A percentile compares a stretch with the other conserved stretches of the same genome.
These are phyloP conservation scores for Scaptomyza flava DNA, from an alignment of 2,888 invertebrate species.

Conservation along the genomic window DNA sequence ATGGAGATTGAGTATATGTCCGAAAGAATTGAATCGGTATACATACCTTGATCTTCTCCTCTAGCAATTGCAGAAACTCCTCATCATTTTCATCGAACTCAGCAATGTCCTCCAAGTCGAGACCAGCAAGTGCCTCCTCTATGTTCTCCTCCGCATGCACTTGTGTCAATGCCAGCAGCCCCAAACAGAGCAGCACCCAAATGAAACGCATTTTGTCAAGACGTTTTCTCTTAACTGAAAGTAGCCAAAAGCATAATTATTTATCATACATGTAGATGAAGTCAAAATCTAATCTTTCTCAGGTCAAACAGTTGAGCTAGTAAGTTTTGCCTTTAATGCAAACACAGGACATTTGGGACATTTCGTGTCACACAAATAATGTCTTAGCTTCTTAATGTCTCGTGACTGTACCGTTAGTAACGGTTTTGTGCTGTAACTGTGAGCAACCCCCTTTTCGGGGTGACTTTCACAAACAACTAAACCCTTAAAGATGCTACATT, in stretches of 20 bases:
- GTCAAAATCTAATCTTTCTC: constrained; percentile 18
- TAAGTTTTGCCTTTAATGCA: constrained; percentile 22
- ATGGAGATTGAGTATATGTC: not conserved
- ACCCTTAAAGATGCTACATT: constrained; percentile 22
- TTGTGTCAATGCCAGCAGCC: constrained; percentile 68
- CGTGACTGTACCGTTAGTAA: constrained; percentile 51
- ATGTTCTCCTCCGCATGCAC: constrained; percentile 63
- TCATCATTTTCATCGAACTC: constrained; percentile 81
- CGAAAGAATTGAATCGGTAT: not conserved
- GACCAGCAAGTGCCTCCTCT: constrained; percentile 26
- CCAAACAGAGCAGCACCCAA: constrained; percentile 73
- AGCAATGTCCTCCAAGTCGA: constrained; percentile 62
- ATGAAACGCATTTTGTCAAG: constrained; percentile 52
- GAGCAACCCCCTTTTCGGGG: constrained; percentile 43
- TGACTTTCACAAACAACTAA: constrained; percentile 19
- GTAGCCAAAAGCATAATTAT: not conserved
- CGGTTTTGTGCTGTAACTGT: constrained; percentile 26
- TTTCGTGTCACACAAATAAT: not conserved
- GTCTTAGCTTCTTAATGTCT: constrained; percentile 1
- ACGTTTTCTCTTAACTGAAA: constrained; percentile 18
- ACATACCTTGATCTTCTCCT: constrained; percentile 80
- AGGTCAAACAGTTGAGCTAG: constrained; percentile 23
- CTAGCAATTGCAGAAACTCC: constrained; percentile 77
- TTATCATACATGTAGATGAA: too few relatives aligned
- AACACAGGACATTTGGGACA: not conserved